A percentile compares a stretch with the other conserved stretches of the same genome.
Conservation (phyloP, 2,113 vertebrate genomes). For the Megaceryle maxima region DNA sequence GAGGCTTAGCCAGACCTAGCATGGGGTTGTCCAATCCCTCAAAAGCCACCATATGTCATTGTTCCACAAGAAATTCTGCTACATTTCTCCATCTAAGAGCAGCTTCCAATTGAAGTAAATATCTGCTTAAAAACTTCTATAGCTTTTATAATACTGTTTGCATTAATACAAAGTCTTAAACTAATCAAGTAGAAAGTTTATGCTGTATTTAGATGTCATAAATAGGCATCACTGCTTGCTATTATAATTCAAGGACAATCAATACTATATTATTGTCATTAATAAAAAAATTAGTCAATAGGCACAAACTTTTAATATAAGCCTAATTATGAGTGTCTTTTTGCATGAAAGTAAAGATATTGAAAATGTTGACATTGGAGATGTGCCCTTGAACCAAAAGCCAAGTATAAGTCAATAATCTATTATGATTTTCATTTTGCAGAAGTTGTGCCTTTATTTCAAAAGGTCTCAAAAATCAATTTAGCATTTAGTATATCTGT, state of each 20-base stretch:
- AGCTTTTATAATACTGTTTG: neutral
- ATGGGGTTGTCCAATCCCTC: too few relatives aligned
- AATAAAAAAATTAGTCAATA: slow-evolving; percentile 84
- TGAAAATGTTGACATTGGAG: slow-evolving; percentile 82
- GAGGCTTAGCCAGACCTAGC: too few relatives aligned
- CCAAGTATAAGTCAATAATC: slow-evolving; percentile 81
- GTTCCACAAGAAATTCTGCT: too few relatives aligned
- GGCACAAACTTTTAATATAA: slow-evolving; percentile 75
- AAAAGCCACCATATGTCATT: too few relatives aligned
- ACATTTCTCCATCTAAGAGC: neutral
- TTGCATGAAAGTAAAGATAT: slow-evolving; percentile 79
- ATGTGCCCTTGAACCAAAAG: slow-evolving; percentile 81
- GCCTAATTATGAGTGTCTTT: slow-evolving; percentile 78
- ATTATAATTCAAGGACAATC: slow-evolving; percentile 85
- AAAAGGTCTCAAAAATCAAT: slow-evolving; percentile 84
- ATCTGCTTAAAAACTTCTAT: neutral
- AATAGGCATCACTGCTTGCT: slow-evolving; percentile 58
- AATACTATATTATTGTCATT: slow-evolving; percentile 81
- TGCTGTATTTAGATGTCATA: slow-evolving; percentile 6
- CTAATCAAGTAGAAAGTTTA: slow-evolving; percentile 32
- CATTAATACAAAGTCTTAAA: neutral
- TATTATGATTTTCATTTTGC: slow-evolving; percentile 91
- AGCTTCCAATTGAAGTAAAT: neutral
- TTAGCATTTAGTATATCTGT: slow-evolving; percentile 79
- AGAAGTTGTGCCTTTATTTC: slow-evolving; percentile 79